Base-by-base conservation (phyloP, 2,797 vertebrate genomes). In the Fistularia commersonii region DNA sequence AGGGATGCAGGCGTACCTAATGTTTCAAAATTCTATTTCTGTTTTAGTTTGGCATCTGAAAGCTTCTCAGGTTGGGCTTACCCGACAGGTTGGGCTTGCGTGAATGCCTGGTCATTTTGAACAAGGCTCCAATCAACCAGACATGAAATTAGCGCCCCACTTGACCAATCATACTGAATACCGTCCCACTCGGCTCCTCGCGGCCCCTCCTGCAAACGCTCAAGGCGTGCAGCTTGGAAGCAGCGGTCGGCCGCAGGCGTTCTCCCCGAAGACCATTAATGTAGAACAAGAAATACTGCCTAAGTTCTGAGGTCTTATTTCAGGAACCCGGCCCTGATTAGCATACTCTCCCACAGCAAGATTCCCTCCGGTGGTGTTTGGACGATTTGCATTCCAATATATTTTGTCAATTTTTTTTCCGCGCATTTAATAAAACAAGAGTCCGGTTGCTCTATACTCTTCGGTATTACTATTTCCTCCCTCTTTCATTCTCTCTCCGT, bases 291-390 rank as follows among this genome's bases (percentile, higher is more conserved):
- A 69, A 68, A 71, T 45, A 64, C 51, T 59, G 45, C 49, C 69
- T 46, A 67, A 74, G 59, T 64, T 69, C 59, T 69, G 57, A 74
- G 69, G 56, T 75, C 61, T 80, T 81, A 71, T 77, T 80, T 71
- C 73, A 43, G 69, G 58, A 73, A 69, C 54, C 32, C 54, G 8
- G 72, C 5, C 48, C 70, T 67, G 46, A 78, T 78, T 81, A 66
- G 53, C 72, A 79, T 81, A 72, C 49, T 62, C 31, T 79, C 41
- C 51, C 46, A 1, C 56, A 55, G 63, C 65, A 64, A 23, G 14
- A 41, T 54, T 79, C 67, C 69, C 73, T 52, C 68, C 3, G 68
- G 65, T 52, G 51, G 11, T 9, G 63, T 74, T 76, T 40, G 52
- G 52, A 59, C 64, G 72, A 72, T 70, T 74, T 66, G 41, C 58